Evolutionary conservation across 2,888 invertebrate species (phyloP).

Genomic region (Megastigmus dorsalis): DNA sequence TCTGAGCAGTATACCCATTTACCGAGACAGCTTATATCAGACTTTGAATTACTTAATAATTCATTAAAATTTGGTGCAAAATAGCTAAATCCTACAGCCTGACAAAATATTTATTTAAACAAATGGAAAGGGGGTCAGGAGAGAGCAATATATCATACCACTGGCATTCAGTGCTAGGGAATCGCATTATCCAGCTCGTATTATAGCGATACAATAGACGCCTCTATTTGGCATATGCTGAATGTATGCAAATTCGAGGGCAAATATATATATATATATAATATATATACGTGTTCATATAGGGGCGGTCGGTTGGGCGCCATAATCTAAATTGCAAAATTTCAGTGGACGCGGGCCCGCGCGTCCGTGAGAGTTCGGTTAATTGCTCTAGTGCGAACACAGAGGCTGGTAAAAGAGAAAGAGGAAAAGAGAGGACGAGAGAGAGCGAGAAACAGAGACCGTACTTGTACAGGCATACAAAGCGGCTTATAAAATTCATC

Average conservation of each 20-base stretch:
- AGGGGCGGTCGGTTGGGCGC: neutral
- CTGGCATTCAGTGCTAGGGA: neutral
- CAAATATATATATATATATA: too few relatives aligned
- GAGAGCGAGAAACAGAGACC: neutral
- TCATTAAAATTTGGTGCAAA: too few relatives aligned
- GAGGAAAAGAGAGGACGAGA: neutral
- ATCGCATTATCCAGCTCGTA: neutral
- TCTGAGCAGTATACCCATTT: too few relatives aligned
- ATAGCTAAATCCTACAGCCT: too few relatives aligned
- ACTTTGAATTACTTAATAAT: too few relatives aligned
- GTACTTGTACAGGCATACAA: neutral
- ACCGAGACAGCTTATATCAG: too few relatives aligned
- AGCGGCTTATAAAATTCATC: slow-evolving; percentile 50
- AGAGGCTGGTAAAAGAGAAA: too few relatives aligned
- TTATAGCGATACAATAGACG: slow-evolving; percentile 1
- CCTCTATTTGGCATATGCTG: neutral
- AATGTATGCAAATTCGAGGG: too few relatives aligned
- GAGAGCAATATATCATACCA: neutral
- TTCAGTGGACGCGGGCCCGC: neutral
- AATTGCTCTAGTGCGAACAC: neutral
- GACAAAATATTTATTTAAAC: too few relatives aligned
- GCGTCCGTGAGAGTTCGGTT: neutral
- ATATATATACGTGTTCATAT: slow-evolving; percentile 33
- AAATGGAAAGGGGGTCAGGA: neutral
- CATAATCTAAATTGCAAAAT: slow-evolving; percentile 44